Base-by-base conservation (phyloP, 2,888 invertebrate genomes). In the Apodemia zela region DNA sequence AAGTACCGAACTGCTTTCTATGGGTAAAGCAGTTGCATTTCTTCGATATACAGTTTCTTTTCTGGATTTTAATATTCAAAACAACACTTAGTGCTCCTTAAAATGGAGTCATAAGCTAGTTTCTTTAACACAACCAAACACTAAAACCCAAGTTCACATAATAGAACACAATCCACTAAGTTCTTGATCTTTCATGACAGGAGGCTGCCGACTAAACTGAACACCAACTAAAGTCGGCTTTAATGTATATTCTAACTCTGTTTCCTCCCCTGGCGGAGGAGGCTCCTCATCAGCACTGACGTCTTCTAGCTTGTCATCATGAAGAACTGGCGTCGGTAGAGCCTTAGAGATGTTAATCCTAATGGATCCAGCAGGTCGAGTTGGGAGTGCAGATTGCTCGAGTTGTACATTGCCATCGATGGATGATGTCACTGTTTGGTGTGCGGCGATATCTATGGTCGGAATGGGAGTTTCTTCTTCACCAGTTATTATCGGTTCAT, bases 141-240 rank as follows among this genome's bases (percentile, higher is more conserved):
- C 42, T 6, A n/a, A 54, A 17, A n/a, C 18, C 35, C 6, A 33
- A 38, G 29, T 47, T 88, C 84, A 97, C 97, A 97, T 97, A 73
- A 98, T 96, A 61, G 96, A 95, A 89, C 98, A 98, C 72, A 98
- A 90, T 38, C 96, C 97, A 0, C 97, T 97, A 21, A 97, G 92
- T 80, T 98, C 97, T 67, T 92, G 93, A 38, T 97, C 97, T 79
- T 94, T 95, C 65, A 93, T 90, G 57, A 96, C 93, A 0, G 95
- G 94, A 3, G 96, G 95, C 71, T 95, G 93, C 73, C 94, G 93
- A 69, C 94, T 94, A 61, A 98, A 89, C 70, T 93, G 93, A 54
- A 94, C 90, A 62, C 94, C 94, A 69, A 85, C 79, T 51, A 97
- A 82, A 10, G 92, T 85, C 0, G 95, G 94, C 81, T 97, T 97